Base-by-base conservation (phyloP, 2,888 invertebrate species). In the Ernsta delagoae region DNA sequence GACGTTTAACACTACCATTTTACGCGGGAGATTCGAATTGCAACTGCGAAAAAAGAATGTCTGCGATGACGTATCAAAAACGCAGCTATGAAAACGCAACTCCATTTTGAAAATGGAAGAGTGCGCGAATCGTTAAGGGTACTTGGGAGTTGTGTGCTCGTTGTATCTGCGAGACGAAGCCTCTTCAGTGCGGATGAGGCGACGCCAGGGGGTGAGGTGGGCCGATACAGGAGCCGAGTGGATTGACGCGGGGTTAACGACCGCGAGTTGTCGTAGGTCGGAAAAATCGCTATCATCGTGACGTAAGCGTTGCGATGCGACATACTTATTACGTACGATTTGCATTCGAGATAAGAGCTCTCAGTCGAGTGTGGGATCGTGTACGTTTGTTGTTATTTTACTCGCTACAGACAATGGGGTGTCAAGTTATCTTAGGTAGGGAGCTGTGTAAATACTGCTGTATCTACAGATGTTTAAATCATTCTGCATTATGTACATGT, bases 71-170 rank as follows among this genome's bases (percentile, higher is more conserved):
- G 68, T 70, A 75, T 77, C 73, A 72, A 80, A 82, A 83, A 81
- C 79, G 80, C 79, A 79, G 77, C 76, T 73, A 77, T 74, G 77
- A 78, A 86, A 86, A 84, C 81, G 77, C 79, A 82, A 79, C 77
- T 77, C 74, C 78, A 79, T 79, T 87, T 87, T 82, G 85, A 84
- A 87, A 89, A 86, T 84, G 84, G 85, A 87, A 83, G 82, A 78
- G 82, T 82, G 79, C 75, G 77, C 79, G 78, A 65, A 50, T 50
- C 8, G 75, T 74, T 67, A 76, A 75, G 60, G 80, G 83, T 80
- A 78, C 88, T 90, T 77, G 80, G 82, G 79, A 78, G 85, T 31
- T 88, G 87, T 88, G 87, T 85, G 83, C 79, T 73, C 78, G 82
- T 79, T 87, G 16, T 50, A 86, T 89, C 88, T 84, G 75, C 70